Base-by-base conservation (phyloP, 2,113 vertebrate genomes). In the Odocoileus virginianus region DNA sequence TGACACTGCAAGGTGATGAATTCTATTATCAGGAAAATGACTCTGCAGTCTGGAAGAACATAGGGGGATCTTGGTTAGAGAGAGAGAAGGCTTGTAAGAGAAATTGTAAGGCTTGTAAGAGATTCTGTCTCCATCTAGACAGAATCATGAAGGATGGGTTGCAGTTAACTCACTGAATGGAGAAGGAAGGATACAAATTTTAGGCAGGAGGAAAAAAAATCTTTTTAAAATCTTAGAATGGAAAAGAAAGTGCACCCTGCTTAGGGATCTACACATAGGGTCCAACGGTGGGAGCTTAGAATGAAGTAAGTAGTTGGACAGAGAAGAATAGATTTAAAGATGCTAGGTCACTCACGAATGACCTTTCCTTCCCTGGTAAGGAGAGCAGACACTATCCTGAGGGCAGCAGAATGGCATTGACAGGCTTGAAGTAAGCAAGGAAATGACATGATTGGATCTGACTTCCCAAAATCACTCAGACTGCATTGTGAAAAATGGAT, bases 381-480 rank as follows among this genome's bases (percentile, higher is more conserved):
- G 36, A 89, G 40, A 86, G 27, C 54, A 10, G 47, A 74, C 33
- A 91, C 97, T 82, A 61, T 86, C 88, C 78, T 13, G n/a, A 86
- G 92, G 91, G 64, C 64, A 71, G n/a, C 12, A 12, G 43, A 91
- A 85, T 87, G 74, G 43, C 89, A 96, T 2, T 83, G 94, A 64
- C 94, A 96, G 58, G 28, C 7, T 94, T 43, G 84, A 85, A 87
- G 76, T 5, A 78, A 76, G 71, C 60, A 89, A 95, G 82, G 79
- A 87, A 85, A 57, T 90, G 79, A 97, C 79, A 43, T 54, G 93
- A 97, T 85, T 33, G 57, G 58, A 97, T 94, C 9, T 96, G 87
- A 98, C 95, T 97, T 87, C 13, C 45, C 30, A 81, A 96, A 97
- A 85, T 96, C 79, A 67, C 47, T 90, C 30, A 84, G 74, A 92